Base-by-base conservation (phyloP, 2,888 invertebrate species). In the Hypolimnas misippus region DNA sequence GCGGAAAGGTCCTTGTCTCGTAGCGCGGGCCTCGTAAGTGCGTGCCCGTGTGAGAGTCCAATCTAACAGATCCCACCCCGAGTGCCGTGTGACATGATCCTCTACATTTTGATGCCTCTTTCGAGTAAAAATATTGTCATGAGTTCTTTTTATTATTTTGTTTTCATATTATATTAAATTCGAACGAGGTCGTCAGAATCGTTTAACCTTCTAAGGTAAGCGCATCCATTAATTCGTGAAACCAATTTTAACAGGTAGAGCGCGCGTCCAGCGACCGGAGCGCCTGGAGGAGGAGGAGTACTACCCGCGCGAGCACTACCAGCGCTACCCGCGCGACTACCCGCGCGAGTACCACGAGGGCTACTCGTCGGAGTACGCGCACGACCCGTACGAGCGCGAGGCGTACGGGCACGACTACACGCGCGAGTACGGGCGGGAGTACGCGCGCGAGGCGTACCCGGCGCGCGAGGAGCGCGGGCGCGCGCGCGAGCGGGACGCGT, bases 231-330 rank as follows among this genome's bases (percentile, higher is more conserved):
- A 58, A 50, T 33, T n/a, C 10, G 31, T n/a, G n/a, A 44, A 57
- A 49, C 35, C 33, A 16, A 17, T 49, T 66, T 1, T 17, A 14
- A 49, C 29, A 88, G 89, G 90, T 67, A 79, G 90, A 67, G 77
- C 84, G 66, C 89, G 94, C 67, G 91, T 91, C 71, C 82, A 93
- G 70, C 88, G 94, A 67, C 85, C 89, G 68, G 92, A 92, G 78
- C 84, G 94, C 81, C 78, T 94, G 83, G 94, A 94, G 75, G 94
- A 94, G 75, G 94, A 94, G 73, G 87, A 90, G 75, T 89, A 89
- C 83, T 73, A 73, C 57, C 70, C 71, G 35, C 71, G 73, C 76
- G 78, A 70, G 58, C 70, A 67, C 61, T 73, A 81, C 74, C 81
- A 75, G 64, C 73, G 81, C 50, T 75, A 77, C 70, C 73, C 74